Base-by-base conservation (phyloP, 2,113 vertebrate species). In the Saimiri boliviensis region DNA sequence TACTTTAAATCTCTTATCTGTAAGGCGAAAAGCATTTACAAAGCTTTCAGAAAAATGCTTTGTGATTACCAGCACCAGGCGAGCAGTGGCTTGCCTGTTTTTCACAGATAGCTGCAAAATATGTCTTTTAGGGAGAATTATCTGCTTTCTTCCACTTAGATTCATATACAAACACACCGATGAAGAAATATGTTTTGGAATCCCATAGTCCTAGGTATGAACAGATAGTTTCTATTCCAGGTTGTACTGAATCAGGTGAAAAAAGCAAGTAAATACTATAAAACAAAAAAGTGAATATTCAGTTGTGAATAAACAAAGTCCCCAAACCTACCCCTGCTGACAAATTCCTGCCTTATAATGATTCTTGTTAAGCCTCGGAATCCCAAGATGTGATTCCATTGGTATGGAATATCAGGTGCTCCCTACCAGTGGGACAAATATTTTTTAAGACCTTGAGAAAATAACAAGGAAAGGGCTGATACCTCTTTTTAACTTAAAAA, bases 1-100 rank as follows among this genome's bases (percentile, higher is more conserved):
- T 94, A 81, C 95, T 97, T 97, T 97, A 97, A 97, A 86, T 98
- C 96, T 97, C 87, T 97, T 97, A 97, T 97, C 97, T 97, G 88
- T 88, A 86, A 76, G 94, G 90, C 2, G 23, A 89, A 92, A 96
- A 93, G 81, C 95, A 86, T 97, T 97, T 97, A 94, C 96, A 97
- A 97, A 97, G 93, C 97, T 97, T 98, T 98, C 97, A 98, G 95
- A 89, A 95, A 88, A 95, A 21, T 93, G 40, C 60, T 97, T 97
- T 98, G 89, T 96, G 42, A 79, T 96, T 98, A 94, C n/a, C 42
- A 94, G 95, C 83, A 56, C 85, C 83, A 94, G 94, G 16, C 8
- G 58, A 80, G 20, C n/a, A 90, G 49, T 86, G 23, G 63, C 96
- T 32, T 83, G 80, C 35, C 97, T 95, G 45, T 76, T 97, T 97